Conservation (phyloP, 2,888 invertebrate genomes). For the Pollenia amentaria region DNA sequence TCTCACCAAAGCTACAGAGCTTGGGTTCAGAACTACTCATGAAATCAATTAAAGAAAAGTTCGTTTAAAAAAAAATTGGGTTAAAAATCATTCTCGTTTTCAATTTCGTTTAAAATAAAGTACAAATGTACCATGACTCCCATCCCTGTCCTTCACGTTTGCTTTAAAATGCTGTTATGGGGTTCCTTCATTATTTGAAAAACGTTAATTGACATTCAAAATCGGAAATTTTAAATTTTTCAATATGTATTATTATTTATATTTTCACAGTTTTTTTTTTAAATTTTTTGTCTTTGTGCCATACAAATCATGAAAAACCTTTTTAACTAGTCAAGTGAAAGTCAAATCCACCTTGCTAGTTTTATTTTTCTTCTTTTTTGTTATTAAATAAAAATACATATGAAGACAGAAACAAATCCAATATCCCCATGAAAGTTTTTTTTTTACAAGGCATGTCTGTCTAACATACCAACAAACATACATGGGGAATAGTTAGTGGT, state of each 20-base stretch:
- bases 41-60: no score
- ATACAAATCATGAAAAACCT: slow-evolving; percentile 66
- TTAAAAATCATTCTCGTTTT: no score
- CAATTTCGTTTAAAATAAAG: no score
- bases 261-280: slow-evolving; percentile 56
- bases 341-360: slow-evolving; percentile 70
- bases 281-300: background rate
- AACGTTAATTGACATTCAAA: slow-evolving; percentile 46
- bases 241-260: slow-evolving; percentile 43
- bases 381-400: slow-evolving; percentile 55
- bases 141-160: no score
- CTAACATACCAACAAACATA: slow-evolving; percentile 23
- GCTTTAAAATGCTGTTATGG: no score
- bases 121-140: no score
- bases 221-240: slow-evolving; percentile 9
- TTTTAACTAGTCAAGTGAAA: slow-evolving; percentile 73
- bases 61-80: no score
- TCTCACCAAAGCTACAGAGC: no score
- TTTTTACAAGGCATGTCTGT: slow-evolving; percentile 43
- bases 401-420: slow-evolving; percentile 53
- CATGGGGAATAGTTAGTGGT: background rate
- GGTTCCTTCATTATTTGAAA: no score
- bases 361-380: slow-evolving; percentile 18
- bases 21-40: no score
- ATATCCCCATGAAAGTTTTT: slow-evolving; percentile 64